Percentiles rank a stretch among this genome's conserved stretches.
Conservation (phyloP, 2,797 vertebrate species). For the Scomberomorus guttatus region DNA sequence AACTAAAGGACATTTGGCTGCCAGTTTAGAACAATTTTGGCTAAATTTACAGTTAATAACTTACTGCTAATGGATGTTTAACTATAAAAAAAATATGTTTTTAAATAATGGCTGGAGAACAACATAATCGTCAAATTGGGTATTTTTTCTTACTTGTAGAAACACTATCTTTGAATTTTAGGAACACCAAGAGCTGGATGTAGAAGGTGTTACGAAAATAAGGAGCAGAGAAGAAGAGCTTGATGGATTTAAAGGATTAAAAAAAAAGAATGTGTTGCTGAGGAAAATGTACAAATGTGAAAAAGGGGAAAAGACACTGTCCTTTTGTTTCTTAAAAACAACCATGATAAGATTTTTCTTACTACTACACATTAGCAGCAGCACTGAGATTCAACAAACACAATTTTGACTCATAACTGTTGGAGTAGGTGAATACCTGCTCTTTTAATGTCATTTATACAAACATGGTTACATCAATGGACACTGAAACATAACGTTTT, state of each 20-base stretch:
- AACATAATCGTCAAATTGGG: too few species aligned
- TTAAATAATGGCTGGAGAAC: neutral
- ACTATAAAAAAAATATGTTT: neutral
- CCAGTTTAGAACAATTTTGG: neutral
- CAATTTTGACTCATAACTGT: neutral
- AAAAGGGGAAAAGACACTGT: neutral
- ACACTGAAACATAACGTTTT: conserved; percentile 25
- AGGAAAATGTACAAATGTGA: too few species aligned
- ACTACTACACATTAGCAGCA: neutral
- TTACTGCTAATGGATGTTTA: neutral
- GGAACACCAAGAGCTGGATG: neutral
- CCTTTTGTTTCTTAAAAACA: too few species aligned
- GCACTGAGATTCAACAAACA: neutral
- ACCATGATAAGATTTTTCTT: too few species aligned
- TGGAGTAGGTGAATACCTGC: neutral
- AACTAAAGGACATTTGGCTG: neutral
- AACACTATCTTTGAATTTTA: neutral
- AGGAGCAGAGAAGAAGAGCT: too few species aligned
- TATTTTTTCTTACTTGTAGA: neutral
- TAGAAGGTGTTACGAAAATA: neutral
- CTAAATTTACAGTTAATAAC: neutral
- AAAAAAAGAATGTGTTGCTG: too few species aligned
- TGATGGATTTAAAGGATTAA: neutral
- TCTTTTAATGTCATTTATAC: conserved; percentile 51
- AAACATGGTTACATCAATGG: conserved; percentile 34